Base-by-base conservation (phyloP, 2,113 vertebrate species). In the Electrona antarctica region DNA sequence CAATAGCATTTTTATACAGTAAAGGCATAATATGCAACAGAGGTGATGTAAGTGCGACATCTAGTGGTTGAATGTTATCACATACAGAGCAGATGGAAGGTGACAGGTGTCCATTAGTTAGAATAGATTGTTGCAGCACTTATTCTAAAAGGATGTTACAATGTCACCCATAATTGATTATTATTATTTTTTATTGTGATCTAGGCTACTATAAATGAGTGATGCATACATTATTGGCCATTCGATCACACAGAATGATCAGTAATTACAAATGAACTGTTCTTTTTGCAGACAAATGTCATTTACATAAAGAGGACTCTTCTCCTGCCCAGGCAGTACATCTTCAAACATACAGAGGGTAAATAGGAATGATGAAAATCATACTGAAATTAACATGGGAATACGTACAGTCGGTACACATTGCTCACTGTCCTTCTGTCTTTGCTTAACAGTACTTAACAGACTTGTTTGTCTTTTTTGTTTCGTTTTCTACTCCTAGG, bases 271-370 rank as follows among this genome's bases (percentile, higher is more conserved):
- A 41, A 41, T 41, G 33, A 41, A 41, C 33, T 63, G 28, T 57
- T 21, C 7, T 10, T 12, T 55, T 67, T 83, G 33, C 83, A 93
- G 91, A 64, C 71, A 1, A 72, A 64, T 71, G 69, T 71, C 1
- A 7, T 85, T 80, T 75, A 60, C 73, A 65, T 81, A 63, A 87
- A 77, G 80, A 91, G 86, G 73, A 79, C 76, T 13, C 50, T 92
- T 5, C 50, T 86, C 7, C 41, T 86, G 60, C 3, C 77, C 46
- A 83, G 78, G 63, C 67, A 58, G 59, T 48, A 77, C 4, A 47
- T 80, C 46, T 29, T 78, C 67, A 88, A 60, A 83, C 80, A 41
- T 28, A 11, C 73, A 54, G 48, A 89, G 41, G 88, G 89, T 88
- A 85, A 67, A 3, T 8, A 15, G 55, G 8, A 15, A 8, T 57